Evolutionary conservation across 2,888 invertebrate species (phyloP).

Genomic region (Falcaria lacertinaria): DNA sequence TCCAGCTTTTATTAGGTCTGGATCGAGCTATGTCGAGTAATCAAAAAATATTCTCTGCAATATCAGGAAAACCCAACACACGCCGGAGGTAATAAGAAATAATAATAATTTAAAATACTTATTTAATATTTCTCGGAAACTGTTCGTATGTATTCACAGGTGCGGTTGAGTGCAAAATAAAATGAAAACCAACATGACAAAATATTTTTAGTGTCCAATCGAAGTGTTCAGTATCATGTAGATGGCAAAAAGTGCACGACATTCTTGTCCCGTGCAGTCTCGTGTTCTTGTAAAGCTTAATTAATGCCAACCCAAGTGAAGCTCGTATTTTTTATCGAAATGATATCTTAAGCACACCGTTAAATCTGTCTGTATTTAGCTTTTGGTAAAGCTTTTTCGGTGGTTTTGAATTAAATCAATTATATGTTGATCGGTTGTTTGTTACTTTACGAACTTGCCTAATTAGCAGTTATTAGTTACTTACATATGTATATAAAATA

Average conservation of each 20-base stretch:
- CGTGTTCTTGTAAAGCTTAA: background rate
- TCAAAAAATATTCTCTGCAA: no score
- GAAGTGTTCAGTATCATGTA: background rate
- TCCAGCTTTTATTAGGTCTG: no score
- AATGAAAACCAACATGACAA: background rate
- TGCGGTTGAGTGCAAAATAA: background rate
- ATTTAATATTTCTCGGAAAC: background rate
- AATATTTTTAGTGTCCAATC: background rate
- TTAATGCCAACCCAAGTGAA: background rate
- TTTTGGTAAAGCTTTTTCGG: no score
- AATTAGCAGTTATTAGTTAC: no score
- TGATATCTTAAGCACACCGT: background rate
- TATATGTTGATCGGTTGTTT: background rate
- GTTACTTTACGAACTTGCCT: background rate
- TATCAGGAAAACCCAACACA: no score
- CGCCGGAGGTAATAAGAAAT: no score
- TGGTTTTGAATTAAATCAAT: background rate
- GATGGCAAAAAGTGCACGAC: background rate
- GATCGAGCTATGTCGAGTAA: no score
- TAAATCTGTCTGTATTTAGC: background rate
- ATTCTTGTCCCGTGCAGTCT: background rate
- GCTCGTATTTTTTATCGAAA: background rate
- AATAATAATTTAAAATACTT: slow-evolving; percentile 14
- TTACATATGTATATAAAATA: no score
- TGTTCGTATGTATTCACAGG: background rate